phyloP scores from a whole-genome alignment of 1,140 invertebrate genomes.

The Cotesia typhae region DNA sequence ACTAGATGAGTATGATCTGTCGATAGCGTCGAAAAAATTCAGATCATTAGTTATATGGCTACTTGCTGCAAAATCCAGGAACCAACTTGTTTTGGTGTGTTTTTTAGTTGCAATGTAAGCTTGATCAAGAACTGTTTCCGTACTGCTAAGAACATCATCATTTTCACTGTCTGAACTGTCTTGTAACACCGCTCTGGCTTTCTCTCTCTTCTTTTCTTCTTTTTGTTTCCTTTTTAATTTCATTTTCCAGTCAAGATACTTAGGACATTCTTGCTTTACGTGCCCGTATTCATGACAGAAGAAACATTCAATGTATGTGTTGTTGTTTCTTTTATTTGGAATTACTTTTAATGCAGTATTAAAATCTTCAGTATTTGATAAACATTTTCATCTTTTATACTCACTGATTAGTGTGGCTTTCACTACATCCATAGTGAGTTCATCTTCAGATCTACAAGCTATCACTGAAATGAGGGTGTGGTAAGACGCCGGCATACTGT shows the following conservation, averaged over 20 bases:
- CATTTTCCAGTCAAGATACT: slow-evolving; percentile 3
- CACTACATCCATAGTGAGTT: neutral
- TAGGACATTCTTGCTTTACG: neutral
- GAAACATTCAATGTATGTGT: neutral
- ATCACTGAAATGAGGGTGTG: slow-evolving; percentile 1
- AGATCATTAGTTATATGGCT: neutral
- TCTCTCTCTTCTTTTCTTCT: neutral
- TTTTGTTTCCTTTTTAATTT: neutral
- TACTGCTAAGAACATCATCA: too few species aligned
- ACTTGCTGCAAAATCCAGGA: slow-evolving; percentile 13
- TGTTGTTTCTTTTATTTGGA: neutral
- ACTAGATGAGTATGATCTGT: neutral
- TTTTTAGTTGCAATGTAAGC: neutral
- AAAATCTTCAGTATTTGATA: neutral
- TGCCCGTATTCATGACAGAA: neutral
- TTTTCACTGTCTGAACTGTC: neutral
- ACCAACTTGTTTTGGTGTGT: neutral
- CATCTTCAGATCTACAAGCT: neutral
- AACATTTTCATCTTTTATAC: neutral
- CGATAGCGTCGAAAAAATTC: slow-evolving; percentile 12
- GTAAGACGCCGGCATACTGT: neutral
- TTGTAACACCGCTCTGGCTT: neutral
- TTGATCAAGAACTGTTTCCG: neutral
- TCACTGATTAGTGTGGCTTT: slow-evolving; percentile 10
- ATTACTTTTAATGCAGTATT: neutral